phyloP scores from a whole-genome alignment of 37 sponge, comb jelly and placozoan genomes.

The Ianthella basta region DNA sequence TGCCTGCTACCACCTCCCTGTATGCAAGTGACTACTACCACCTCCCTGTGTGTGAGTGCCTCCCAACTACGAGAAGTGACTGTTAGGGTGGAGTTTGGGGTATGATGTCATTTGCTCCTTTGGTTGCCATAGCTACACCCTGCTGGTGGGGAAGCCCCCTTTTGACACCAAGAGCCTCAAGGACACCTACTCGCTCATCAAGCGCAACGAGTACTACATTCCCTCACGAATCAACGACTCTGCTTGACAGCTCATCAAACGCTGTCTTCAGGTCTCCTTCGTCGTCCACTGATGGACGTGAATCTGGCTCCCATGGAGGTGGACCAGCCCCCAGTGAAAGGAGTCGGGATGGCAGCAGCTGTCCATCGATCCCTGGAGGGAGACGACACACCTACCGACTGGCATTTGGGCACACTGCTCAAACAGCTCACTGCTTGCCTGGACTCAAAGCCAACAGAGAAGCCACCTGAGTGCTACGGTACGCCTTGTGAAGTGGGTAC shows the following conservation, averaged over 20 bases:
- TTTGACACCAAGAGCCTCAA: constrained; percentile 91
- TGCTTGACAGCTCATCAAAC: constrained; percentile 72
- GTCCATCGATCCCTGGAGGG: too few species aligned
- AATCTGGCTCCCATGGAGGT: neutral
- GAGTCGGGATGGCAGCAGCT: too few species aligned
- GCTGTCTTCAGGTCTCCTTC: constrained; percentile 68
- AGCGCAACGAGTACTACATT: constrained; percentile 84
- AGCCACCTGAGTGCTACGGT: constrained; percentile 46
- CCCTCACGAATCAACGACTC: constrained; percentile 67
- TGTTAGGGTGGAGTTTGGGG: too few species aligned
- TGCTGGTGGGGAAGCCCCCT: constrained; percentile 90
- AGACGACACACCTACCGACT: constrained; percentile 53
- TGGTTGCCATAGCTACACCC: constrained; percentile 86
- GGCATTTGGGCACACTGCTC: constrained; percentile 68
- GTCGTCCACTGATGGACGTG: constrained; percentile 1
- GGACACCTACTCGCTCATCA: constrained; percentile 87
- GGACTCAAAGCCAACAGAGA: constrained; percentile 57
- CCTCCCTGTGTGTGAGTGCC: too few species aligned
- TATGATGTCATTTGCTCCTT: too few species aligned
- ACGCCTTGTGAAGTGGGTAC: too few species aligned
- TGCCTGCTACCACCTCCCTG: too few species aligned
- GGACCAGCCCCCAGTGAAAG: neutral
- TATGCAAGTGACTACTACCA: too few species aligned
- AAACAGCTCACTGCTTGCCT: constrained; percentile 62
- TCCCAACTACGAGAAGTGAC: too few species aligned